Conservation (phyloP, 2,797 vertebrate species). For the Anniella stebbinsi region DNA sequence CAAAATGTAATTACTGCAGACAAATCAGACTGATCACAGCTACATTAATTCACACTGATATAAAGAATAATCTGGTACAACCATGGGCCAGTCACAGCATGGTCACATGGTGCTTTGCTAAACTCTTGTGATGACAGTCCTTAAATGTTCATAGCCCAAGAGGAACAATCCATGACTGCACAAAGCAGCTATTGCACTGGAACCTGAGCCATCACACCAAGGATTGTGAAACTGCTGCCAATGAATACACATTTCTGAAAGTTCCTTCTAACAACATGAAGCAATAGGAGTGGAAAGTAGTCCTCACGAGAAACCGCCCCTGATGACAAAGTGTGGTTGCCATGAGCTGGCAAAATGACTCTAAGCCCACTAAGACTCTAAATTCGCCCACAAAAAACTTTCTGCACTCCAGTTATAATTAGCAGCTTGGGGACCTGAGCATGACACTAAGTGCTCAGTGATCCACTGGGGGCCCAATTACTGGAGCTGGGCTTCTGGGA, state of each 20-base stretch:
- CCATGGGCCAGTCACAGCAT: not conserved
- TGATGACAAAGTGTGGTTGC: not conserved
- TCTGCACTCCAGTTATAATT: conserved; percentile 24
- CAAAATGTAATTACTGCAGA: not conserved
- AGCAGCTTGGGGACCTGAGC: conserved; percentile 36
- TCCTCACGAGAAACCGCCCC: not conserved
- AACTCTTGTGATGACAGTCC: conserved; percentile 4
- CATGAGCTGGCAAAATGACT: not conserved
- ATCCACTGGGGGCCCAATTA: conserved; percentile 64
- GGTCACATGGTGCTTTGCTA: conserved; percentile 2
- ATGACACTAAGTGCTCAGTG: conserved; percentile 45
- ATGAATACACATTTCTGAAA: not conserved
- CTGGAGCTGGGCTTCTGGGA: conserved; percentile 40
- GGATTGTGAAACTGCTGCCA: conserved; percentile 6
- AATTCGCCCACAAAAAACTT: conserved; percentile 46
- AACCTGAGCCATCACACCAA: not conserved
- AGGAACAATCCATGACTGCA: conserved; percentile 5
- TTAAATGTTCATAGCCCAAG: not conserved
- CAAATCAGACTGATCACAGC: not conserved
- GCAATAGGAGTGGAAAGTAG: not conserved
- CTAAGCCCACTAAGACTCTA: conserved; percentile 1
- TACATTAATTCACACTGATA: not conserved
- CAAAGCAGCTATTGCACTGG: conserved; percentile 1
- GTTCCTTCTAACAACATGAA: conserved; percentile 16
- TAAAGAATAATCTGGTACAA: not conserved